Base-by-base conservation (phyloP, 1,140 invertebrate genomes). In the Leptonema lineaticorne region DNA sequence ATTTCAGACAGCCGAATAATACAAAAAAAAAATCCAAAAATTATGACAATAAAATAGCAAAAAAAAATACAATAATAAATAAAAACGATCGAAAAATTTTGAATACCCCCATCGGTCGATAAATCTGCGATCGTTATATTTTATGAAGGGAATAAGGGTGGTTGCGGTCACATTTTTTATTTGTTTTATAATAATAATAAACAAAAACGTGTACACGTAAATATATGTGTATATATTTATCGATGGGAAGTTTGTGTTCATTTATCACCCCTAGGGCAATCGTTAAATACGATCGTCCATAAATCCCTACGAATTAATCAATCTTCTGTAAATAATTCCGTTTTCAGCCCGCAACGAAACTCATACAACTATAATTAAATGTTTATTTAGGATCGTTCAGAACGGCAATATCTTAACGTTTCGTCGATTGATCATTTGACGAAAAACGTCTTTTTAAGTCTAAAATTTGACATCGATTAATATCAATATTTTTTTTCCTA, bases 211-310 rank as follows among this genome's bases (percentile, higher is more conserved):
- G 14, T 41, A 14, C 16, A 14, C 37, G 37, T 41, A 41, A 9
- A 9, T 33, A 33, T 11, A 9, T 41, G 16, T 41, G 9, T 11
- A 41, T 41, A 11, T 11, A 11, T 41, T 3, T 11, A 4, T 11
- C 20, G 1, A 26, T 37, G 2, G 30, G 59, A 11, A 26, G 56
- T 6, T 27, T 37, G 59, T 33, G 59, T 37, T 33, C 59, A 62
- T 62, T 62, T 62, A 33, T 62, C 59, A 62, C 22, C 18, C 8
- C 59, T 33, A 37, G 33, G 24, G 22, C 30, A 11, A 37, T 18
- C 30, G 59, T 33, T 62, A 62, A 62, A 62, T 62, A 62, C 30
- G 59, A 62, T 62, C 33, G 59, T 14, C 59, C 50, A 53, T 53
- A 53, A 53, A 53, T 53, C 50, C 45, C 22, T 11, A 26, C 37